phyloP scores from a whole-genome alignment of 2,888 invertebrate species.

The Plagiodera versicolora region DNA sequence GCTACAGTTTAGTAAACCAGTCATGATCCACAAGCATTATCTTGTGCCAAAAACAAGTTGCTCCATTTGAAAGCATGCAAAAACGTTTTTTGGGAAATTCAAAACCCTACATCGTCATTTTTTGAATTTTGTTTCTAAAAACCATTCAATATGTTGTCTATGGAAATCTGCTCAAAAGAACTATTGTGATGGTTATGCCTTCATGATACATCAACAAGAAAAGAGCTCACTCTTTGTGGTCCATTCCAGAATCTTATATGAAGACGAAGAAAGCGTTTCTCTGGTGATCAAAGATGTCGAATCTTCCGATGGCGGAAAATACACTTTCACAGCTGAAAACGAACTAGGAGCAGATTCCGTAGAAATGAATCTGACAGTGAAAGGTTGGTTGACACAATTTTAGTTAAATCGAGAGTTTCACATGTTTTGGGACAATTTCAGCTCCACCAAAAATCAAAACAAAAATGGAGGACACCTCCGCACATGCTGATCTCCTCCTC shows the following conservation, averaged over 20 bases:
- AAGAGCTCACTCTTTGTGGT: too few relatives aligned
- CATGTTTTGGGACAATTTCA: slow-evolving; percentile 35
- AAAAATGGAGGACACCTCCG: slow-evolving; percentile 75
- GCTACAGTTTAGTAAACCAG: too few relatives aligned
- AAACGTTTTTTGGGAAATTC: too few relatives aligned
- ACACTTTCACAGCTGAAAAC: slow-evolving; percentile 79
- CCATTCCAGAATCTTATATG: slow-evolving; percentile 69
- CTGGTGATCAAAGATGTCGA: slow-evolving; percentile 85
- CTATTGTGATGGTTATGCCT: too few relatives aligned
- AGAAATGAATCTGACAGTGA: slow-evolving; percentile 74
- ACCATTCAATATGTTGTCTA: too few relatives aligned
- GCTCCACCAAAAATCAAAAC: slow-evolving; percentile 84
- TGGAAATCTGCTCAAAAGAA: too few relatives aligned
- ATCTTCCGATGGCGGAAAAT: slow-evolving; percentile 80
- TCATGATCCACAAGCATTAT: too few relatives aligned
- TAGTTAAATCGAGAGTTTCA: not conserved
- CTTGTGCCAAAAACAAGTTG: too few relatives aligned
- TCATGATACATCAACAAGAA: too few relatives aligned
- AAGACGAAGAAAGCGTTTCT: slow-evolving; percentile 87
- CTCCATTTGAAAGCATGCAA: too few relatives aligned
- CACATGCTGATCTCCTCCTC: slow-evolving; percentile 71
- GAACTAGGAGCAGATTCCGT: slow-evolving; percentile 80
- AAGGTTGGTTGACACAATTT: slow-evolving; percentile 56
- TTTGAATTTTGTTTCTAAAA: too few relatives aligned
- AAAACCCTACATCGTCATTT: too few relatives aligned